These are phyloP conservation scores for Procambarus clarkii DNA, from an alignment of 1,140 invertebrate genomes.

Conservation along the genomic window DNA sequence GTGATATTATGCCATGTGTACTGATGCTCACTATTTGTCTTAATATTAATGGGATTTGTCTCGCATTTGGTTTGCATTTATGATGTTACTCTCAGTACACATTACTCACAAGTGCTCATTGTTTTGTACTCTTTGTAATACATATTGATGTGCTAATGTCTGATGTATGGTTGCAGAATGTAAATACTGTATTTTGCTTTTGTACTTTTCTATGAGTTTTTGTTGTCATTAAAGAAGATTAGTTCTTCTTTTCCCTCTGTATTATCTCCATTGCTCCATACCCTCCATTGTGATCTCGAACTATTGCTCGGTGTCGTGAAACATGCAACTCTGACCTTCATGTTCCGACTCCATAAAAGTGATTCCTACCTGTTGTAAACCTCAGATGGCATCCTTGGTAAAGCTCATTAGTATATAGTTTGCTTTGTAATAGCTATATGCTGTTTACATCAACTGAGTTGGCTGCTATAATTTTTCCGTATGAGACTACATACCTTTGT, in stretches of 20 bases:
- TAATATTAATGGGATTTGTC: not conserved
- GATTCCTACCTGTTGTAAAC: not conserved
- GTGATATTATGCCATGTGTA: slow-evolving; percentile 43
- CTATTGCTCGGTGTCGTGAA: too few species aligned
- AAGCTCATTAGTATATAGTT: not conserved
- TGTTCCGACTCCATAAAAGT: not conserved
- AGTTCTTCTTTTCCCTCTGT: too few species aligned
- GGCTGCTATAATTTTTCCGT: not conserved
- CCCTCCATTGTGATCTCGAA: too few species aligned
- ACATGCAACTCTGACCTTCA: not conserved
- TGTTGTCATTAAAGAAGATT: not conserved
- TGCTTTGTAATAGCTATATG: not conserved
- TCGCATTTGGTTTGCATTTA: slow-evolving; percentile 36
- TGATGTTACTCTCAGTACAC: slow-evolving; percentile 19
- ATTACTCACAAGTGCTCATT: slow-evolving; percentile 49
- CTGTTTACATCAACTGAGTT: not conserved
- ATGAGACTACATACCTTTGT: not conserved
- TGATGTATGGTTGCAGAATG: not conserved
- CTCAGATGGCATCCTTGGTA: not conserved
- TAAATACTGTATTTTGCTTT: not conserved
- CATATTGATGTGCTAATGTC: slow-evolving; percentile 23
- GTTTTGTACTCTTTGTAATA: not conserved
- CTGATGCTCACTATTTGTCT: slow-evolving; percentile 26
- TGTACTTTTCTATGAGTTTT: slow-evolving; percentile 13
- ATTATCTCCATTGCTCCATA: too few species aligned